phyloP scores from a whole-genome alignment of 2,888 invertebrate genomes.

The Laothoe populi region DNA sequence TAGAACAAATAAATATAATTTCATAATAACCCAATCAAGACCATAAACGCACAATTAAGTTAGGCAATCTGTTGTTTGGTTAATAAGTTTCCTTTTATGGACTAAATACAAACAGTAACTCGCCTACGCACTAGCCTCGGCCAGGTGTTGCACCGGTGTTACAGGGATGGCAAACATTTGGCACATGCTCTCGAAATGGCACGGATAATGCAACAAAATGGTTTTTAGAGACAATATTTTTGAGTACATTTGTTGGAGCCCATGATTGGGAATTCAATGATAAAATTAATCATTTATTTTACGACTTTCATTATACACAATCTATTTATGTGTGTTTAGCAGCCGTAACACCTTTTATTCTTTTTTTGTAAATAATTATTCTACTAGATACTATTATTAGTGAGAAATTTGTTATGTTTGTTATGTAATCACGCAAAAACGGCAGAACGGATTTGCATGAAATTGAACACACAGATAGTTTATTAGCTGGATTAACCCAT shows the following conservation, averaged over 20 bases:
- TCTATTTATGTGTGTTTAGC: no score
- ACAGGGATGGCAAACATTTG: constrained; percentile 2
- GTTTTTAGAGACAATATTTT: neutral
- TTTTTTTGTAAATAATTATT: no score
- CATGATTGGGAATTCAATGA: no score
- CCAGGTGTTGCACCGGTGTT: constrained; percentile 16
- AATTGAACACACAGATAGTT: no score
- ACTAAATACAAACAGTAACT: constrained; percentile 10
- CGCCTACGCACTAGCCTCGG: constrained; percentile 14
- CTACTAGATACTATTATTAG: no score
- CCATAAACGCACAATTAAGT: constrained; percentile 21
- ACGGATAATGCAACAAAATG: neutral
- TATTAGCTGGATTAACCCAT: no score
- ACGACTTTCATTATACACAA: no score
- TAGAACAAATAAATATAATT: constrained; percentile 18
- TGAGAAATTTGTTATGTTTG: no score
- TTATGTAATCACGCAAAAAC: no score
- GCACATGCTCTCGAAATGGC: neutral
- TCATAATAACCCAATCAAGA: constrained; percentile 23
- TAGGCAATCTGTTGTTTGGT: constrained; percentile 19
- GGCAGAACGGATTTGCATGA: no score
- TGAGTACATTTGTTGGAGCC: neutral
- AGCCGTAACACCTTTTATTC: no score
- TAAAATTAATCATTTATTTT: no score
- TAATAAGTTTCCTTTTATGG: constrained; percentile 20